A percentile compares a stretch with the other conserved stretches of the same genome.
These are phyloP conservation scores for Chrysoperla carnea DNA, from an alignment of 1,140 invertebrate genomes.

Conservation along the genomic window DNA sequence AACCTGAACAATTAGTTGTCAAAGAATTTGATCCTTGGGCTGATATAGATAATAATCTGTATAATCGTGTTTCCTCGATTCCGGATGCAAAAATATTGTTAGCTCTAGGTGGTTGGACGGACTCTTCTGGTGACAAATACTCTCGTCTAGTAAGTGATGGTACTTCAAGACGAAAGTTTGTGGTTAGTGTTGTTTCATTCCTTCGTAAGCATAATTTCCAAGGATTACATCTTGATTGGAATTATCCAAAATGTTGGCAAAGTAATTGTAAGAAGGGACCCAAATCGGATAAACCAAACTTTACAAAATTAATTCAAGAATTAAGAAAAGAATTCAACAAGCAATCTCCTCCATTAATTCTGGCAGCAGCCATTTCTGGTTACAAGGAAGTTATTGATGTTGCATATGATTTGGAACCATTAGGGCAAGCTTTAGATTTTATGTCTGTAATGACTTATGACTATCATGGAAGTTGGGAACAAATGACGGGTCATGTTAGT, in stretches of 20 bases:
- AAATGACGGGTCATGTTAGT: constrained; percentile 62
- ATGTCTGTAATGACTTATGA: constrained; percentile 81
- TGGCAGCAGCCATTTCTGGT: constrained; percentile 74
- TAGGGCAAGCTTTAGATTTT: constrained; percentile 58
- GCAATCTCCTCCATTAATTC: constrained; percentile 39
- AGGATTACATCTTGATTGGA: constrained; percentile 78
- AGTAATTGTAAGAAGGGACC: constrained; percentile 71
- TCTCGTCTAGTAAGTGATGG: constrained; percentile 50
- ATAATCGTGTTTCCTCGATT: constrained; percentile 42
- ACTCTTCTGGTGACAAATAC: constrained; percentile 70
- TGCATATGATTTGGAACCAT: constrained; percentile 55
- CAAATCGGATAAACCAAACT: constrained; percentile 55
- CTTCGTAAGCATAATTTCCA: constrained; percentile 55
- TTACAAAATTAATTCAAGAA: constrained; percentile 58
- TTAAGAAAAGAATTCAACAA: constrained; percentile 55
- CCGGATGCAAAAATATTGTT: constrained; percentile 49
- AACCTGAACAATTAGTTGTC: constrained; percentile 52
- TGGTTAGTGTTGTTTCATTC: constrained; percentile 44
- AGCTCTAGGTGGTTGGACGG: constrained; percentile 80
- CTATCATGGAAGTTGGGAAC: constrained; percentile 76
- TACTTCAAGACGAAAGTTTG: constrained; percentile 44
- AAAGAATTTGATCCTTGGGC: constrained; percentile 70
- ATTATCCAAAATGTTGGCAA: constrained; percentile 84
- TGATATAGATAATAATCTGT: constrained; percentile 66
- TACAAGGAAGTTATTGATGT: constrained; percentile 75